Evolutionary conservation across 2,113 vertebrate species (phyloP).

Genomic region (Engraulis encrasicolus): DNA sequence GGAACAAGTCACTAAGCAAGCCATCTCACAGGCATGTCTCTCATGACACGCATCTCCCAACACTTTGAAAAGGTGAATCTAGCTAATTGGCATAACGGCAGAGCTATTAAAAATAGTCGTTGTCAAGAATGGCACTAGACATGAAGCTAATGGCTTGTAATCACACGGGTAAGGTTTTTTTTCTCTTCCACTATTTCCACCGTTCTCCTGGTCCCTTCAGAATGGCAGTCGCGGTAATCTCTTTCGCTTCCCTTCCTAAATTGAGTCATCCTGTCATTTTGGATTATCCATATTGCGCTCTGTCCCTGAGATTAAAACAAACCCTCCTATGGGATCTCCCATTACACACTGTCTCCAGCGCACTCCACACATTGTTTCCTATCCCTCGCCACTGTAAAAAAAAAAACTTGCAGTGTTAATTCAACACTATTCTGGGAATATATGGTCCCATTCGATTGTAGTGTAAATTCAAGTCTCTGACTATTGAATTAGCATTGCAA

Average conservation of each 20-base stretch:
- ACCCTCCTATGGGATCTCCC: slow-evolving; percentile 41
- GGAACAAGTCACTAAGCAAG: neutral
- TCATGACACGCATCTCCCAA: neutral
- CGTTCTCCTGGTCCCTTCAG: slow-evolving; percentile 24
- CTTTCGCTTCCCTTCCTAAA: slow-evolving; percentile 28
- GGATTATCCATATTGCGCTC: slow-evolving; percentile 59
- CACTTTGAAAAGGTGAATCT: neutral
- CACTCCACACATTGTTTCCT: slow-evolving; percentile 28
- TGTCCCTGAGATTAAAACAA: slow-evolving; percentile 52
- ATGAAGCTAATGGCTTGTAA: slow-evolving; percentile 49
- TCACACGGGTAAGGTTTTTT: slow-evolving; percentile 44
- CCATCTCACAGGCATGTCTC: neutral
- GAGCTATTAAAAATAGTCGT: neutral
- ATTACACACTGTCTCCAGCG: slow-evolving; percentile 32
- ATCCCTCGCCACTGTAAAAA: too few species aligned
- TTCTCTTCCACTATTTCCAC: slow-evolving; percentile 20
- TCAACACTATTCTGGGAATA: too few species aligned
- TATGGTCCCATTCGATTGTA: too few species aligned
- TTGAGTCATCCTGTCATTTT: slow-evolving; percentile 45
- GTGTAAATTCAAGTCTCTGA: too few species aligned
- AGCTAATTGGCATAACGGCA: neutral
- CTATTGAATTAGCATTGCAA: too few species aligned
- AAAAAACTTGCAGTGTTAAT: too few species aligned
- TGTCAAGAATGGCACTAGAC: slow-evolving; percentile 36
- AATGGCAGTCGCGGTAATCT: slow-evolving; percentile 49